Conservation (phyloP, 2,797 vertebrate genomes). For the Helicolenus hilgendorfi region DNA sequence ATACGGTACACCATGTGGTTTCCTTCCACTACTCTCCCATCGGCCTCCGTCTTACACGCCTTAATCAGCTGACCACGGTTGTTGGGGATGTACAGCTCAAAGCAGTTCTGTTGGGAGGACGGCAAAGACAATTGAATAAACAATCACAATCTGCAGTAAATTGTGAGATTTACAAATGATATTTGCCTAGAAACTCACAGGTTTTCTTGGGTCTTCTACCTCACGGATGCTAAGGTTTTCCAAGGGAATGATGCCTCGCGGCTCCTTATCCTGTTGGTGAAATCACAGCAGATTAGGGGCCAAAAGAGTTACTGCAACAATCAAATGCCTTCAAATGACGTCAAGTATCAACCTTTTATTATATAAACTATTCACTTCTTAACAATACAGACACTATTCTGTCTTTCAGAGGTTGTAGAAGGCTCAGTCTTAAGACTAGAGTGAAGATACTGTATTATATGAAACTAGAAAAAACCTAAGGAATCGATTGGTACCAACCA, state of each 20-base stretch:
- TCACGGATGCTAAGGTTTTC: conserved; percentile 97
- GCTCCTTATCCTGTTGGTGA: conserved; percentile 94
- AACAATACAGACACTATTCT: too few species aligned
- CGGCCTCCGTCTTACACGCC: conserved; percentile 94
- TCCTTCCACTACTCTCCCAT: conserved; percentile 95
- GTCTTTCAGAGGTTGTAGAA: too few species aligned
- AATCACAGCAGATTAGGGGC: background rate
- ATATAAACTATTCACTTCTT: too few species aligned
- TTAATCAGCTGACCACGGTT: conserved; percentile 98
- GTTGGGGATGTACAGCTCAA: conserved; percentile 97
- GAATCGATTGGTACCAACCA: too few species aligned
- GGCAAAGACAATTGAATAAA: background rate
- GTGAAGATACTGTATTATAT: too few species aligned
- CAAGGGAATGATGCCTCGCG: conserved; percentile 95
- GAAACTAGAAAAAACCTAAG: too few species aligned
- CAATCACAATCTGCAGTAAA: background rate
- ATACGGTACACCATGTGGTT: conserved; percentile 96
- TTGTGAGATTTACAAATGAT: background rate
- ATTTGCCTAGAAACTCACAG: conserved; percentile 82
- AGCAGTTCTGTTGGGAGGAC: conserved; percentile 92
- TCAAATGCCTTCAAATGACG: background rate
- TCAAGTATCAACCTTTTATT: too few species aligned
- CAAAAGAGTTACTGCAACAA: background rate
- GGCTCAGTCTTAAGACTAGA: too few species aligned
- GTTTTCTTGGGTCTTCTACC: conserved; percentile 96